These are phyloP conservation scores for Armadillidium nasatum DNA, from an alignment of 1,140 invertebrate species.

Conservation along the genomic window DNA sequence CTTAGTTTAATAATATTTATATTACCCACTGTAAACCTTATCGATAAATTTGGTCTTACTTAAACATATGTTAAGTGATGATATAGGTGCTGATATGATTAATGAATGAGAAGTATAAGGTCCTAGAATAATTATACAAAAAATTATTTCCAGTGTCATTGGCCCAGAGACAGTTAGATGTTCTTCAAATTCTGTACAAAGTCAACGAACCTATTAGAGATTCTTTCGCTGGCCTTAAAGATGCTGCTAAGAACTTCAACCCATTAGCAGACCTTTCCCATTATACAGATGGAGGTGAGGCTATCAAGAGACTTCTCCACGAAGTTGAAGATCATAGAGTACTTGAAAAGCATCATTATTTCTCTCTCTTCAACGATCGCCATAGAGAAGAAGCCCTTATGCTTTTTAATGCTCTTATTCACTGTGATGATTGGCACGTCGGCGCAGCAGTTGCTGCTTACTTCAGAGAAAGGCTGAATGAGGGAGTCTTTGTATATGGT, in stretches of 20 bases:
- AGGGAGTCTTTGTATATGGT: constrained; percentile 46
- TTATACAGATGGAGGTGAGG: constrained; percentile 7
- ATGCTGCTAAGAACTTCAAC: neutral
- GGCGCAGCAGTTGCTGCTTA: constrained; percentile 31
- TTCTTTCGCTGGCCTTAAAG: neutral
- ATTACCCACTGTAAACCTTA: too few species aligned
- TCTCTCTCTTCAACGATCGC: constrained; percentile 8
- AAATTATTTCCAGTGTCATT: neutral
- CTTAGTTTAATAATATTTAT: too few species aligned
- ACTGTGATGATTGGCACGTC: constrained; percentile 25
- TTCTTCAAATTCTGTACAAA: neutral
- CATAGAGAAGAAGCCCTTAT: neutral
- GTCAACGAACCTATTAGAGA: neutral
- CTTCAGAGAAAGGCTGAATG: constrained; percentile 44
- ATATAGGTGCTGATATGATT: too few species aligned
- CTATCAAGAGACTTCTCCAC: neutral
- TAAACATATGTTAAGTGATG: too few species aligned
- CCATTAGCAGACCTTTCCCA: neutral
- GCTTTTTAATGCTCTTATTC: constrained; percentile 14
- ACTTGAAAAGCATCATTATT: neutral
- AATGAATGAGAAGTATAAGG: too few species aligned
- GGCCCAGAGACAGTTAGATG: constrained; percentile 1
- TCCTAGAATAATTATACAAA: too few species aligned
- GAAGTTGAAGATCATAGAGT: neutral
- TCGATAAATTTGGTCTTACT: too few species aligned